Base-by-base conservation (phyloP, 2,797 vertebrate species). In the Rhabdophis nuchalis region DNA sequence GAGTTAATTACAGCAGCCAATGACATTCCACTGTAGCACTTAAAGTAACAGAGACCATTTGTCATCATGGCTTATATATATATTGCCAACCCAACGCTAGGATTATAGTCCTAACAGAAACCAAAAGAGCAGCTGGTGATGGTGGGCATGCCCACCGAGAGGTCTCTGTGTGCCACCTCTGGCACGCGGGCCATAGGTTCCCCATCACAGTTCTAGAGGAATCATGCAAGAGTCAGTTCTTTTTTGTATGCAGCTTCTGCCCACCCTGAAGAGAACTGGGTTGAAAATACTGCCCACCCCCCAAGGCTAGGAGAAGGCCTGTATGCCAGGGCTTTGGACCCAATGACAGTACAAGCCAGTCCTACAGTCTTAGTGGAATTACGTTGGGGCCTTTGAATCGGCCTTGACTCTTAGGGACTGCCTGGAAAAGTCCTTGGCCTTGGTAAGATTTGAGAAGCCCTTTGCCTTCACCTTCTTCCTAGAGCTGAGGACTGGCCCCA, bases 181-280 rank as follows among this genome's bases (percentile, higher is more conserved):
- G 8, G 50, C 50, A 7, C 50, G 1, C 7, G 52, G 10, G 11
- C 52, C 52, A 1, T 12, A 11, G 2, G 10, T 53, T 53, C 11
- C 2, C 2, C 52, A 53, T 53, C 52, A 11, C 61, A n/a, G 25
- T 14, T 57, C 25, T 18, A 20, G 64, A 87, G 52, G 52, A 29
- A 87, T 46, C 60, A 90, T 7, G 20, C 13, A 41, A 4, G 32
- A 95, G 96, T 96, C 97, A n/a, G 5, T 36, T 56, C 1, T 6
- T 60, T 68, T 4, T 64, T 27, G n/a, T 52, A 41, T 54, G 57
- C 32, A 27, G 6, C 52, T 46, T 18, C 13, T 87, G 18, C 56
- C 68, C 16, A n/a, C 27, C 56, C 18, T n/a, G 89, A 60, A 23
- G 36, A 41, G 27, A 41, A 41, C 25, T 11, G 68, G 86, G 61